Base-by-base conservation (phyloP, 1,140 invertebrate species). In the Pectinophora gossypiella region DNA sequence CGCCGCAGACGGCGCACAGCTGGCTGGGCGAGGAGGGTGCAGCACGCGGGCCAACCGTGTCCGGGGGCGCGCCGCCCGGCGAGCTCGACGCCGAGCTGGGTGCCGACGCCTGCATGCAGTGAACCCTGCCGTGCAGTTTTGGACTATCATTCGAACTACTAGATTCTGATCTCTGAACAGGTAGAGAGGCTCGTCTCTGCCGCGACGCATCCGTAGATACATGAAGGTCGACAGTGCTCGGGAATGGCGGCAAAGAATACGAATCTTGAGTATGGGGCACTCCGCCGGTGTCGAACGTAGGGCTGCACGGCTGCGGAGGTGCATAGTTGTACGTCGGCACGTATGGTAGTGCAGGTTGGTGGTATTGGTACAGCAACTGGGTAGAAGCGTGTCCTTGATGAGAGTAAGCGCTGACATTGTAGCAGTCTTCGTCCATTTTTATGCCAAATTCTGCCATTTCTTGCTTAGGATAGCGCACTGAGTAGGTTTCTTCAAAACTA, bases 1-100 rank as follows among this genome's bases (percentile, higher is more conserved):
- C 98, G 0, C 98, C 98, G 78, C 98, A 99, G 3, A 99, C 98
- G 3, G 98, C 98, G 84, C 98, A 99, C 19, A 99, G 83, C 77
- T 98, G 95, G 16, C 95, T 96, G 0, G 94, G 93, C 2, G 93
- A 93, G 0, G 94, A 92, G 6, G 93, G 92, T 18, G 94, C 89
- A 6, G 71, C 80, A 13, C 72, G 76, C 12, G 59, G 60, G n/a
- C 54, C 77, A 21, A 90, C 90, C 0, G 92, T 91, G 18, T 94
- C 89, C 19, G 74, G 66, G 4, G 74, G 72, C 10, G 58, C 73
- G 51, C 88, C 84, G n/a, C 89, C 90, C n/a, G 92, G 91, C 1
- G 92, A 93, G 62, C 89, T 91, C 6, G 91, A 91, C 1, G 92
- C 90, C 0, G 92, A 93, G 50, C 91, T 93, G n/a, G 91, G 91